Evolutionary conservation across 2,113 vertebrate species (phyloP).

Genomic region (Leucosticte australis): DNA sequence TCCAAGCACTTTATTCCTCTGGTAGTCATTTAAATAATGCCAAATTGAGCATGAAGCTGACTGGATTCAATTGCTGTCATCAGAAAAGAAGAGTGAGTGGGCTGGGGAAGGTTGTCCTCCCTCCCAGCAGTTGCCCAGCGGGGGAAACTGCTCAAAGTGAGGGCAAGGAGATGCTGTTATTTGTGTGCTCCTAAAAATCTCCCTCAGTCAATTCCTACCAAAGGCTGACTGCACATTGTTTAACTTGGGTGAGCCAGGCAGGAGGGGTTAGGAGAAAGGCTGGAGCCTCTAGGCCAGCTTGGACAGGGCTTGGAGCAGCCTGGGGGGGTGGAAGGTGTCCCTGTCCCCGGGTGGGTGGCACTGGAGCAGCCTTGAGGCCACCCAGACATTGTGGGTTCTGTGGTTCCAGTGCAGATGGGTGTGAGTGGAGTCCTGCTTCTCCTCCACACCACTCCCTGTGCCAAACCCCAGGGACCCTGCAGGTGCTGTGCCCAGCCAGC

Average conservation of each 20-base stretch:
- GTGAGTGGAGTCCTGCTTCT: not conserved
- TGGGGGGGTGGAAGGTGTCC: not conserved
- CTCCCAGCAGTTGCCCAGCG: not conserved
- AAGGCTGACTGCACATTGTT: not conserved
- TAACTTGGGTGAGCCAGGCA: not conserved
- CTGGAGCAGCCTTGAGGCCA: no score
- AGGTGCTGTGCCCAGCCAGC: not conserved
- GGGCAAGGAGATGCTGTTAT: not conserved
- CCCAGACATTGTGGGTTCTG: not conserved
- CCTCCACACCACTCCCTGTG: not conserved
- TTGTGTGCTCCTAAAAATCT: not conserved
- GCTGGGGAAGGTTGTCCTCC: not conserved
- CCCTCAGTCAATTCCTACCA: not conserved
- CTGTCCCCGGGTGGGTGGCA: not conserved
- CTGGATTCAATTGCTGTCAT: conserved; percentile 4
- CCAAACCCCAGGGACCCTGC: rapidly evolving
- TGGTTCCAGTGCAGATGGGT: rapidly evolving
- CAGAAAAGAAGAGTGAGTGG: not conserved
- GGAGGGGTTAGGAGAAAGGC: not conserved
- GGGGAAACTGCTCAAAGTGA: not conserved
- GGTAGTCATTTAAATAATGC: conserved; percentile 30
- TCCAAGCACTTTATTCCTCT: conserved; percentile 22
- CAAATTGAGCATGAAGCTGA: conserved; percentile 51
- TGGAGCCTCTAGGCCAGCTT: not conserved
- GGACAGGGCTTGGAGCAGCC: not conserved